Conservation (phyloP, 1,140 invertebrate genomes). For the Bombus picipes region DNA sequence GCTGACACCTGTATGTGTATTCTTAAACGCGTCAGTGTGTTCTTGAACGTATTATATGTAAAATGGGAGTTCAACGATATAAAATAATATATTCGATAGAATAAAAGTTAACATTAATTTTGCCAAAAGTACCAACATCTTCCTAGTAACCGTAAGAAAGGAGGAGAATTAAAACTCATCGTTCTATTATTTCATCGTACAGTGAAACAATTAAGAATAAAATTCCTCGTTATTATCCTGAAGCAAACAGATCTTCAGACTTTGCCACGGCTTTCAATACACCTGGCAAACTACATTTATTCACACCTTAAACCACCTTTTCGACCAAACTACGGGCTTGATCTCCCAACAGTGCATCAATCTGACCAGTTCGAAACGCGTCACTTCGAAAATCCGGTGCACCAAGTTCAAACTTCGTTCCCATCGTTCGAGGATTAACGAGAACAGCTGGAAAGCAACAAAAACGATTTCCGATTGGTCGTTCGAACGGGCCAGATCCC, state of each 20-base stretch:
- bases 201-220: neutral
- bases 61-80: no score
- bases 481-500: neutral
- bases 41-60: no score
- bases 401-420: neutral
- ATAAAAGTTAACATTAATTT: no score
- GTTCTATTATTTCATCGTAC: neutral
- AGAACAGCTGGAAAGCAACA: neutral
- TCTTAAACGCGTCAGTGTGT: no score
- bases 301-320: neutral
- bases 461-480: constrained; percentile 22
- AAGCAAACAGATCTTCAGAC: neutral
- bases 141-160: neutral
- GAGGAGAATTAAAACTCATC: no score
- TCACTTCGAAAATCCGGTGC: neutral
- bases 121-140: neutral
- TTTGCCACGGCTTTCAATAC: neutral
- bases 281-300: neutral
- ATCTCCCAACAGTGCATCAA: constrained; percentile 1
- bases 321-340: neutral
- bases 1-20: no score
- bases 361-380: neutral
- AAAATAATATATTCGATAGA: no score
- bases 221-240: neutral
- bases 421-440: neutral